Base-by-base conservation (phyloP, 2,797 vertebrate species). In the Poecilia gillii region DNA sequence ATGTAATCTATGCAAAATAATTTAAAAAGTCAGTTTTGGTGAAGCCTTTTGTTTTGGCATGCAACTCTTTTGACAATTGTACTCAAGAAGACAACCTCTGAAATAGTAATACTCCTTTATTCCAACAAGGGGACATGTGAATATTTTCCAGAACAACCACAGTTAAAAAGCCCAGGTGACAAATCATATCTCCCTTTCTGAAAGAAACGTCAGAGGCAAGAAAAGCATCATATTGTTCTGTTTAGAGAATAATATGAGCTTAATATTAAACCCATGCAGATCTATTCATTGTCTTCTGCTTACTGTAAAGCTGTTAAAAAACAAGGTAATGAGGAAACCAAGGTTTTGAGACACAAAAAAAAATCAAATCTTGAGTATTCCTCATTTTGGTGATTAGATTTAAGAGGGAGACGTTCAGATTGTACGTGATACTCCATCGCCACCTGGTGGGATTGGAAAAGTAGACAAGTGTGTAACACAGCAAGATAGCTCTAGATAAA, bases 371-470 rank as follows among this genome's bases (percentile, higher is more conserved):
- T 39, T 25, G 36, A 68, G 18, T 3, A 25, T 36, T 68, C 18
- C 20, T 68, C 36, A 23, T 68, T 68, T 68, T 71, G 23, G 12
- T 71, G 41, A 71, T 6, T 45, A 45, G 39, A 43, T 43, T 43
- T n/a, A 70, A 16, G 64, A n/a, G 12, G 3, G 12, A 41, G 20
- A n/a, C 3, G 0, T 25, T 43, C 2, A 13, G 13, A 70, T 25
- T 45, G n/a, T 71, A 45, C 0, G 4, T 64, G 18, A 36, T 18
- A n/a, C 86, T 85, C 76, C 77, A 43, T 78, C 84, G 7, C 84
- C 92, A 87, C 74, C 93, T 93, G 77, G 74, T 83, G 81, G 81
- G 39, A 3, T 12, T 25, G 8, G 8, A 64, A 25, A 51, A 20
- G 39, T 7, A 51, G 75, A 12, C 47, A 28, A 9, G 13, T 6